Conservation (phyloP, 2,888 invertebrate genomes). For the Amphipyra berbera region DNA sequence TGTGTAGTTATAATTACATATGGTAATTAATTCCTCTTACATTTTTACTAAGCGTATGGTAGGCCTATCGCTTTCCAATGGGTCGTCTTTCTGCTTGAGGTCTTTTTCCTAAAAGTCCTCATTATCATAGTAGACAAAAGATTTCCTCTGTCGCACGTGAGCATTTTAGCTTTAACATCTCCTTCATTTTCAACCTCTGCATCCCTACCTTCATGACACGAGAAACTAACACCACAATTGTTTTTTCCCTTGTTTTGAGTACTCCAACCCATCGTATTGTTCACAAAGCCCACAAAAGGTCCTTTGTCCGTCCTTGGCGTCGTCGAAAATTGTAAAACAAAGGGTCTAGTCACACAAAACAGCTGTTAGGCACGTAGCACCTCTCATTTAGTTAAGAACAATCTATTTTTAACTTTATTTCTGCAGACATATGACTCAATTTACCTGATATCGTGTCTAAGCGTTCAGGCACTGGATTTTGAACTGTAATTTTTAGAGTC, state of each 20-base stretch:
- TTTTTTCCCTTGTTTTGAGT: conserved; percentile 48
- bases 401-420: conserved; percentile 43
- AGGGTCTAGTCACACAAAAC: conserved; percentile 75
- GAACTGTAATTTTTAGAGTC: not conserved
- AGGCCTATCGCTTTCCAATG: too few relatives aligned
- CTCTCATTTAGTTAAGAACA: conserved; percentile 35
- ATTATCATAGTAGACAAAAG: too few relatives aligned
- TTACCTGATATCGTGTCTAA: not conserved
- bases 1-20: too few relatives aligned
- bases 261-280: conserved; percentile 51
- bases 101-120: too few relatives aligned
- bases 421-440: not conserved
- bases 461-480: conserved; percentile 11
- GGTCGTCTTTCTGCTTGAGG: too few relatives aligned
- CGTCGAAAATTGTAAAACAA: conserved; percentile 77
- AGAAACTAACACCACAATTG: conserved; percentile 20
- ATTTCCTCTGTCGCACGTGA: too few relatives aligned
- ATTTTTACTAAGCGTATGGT: too few relatives aligned
- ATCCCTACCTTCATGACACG: conserved; percentile 20
- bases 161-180: too few relatives aligned
- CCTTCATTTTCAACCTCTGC: not conserved
- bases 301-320: conserved; percentile 71
- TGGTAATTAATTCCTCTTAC: too few relatives aligned
- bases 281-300: conserved; percentile 56
- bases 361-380: conserved; percentile 81